A percentile compares a stretch with the other conserved stretches of the same genome.
Evolutionary conservation across 2,113 vertebrate species (phyloP).

Genomic region (Malurus elegans): DNA sequence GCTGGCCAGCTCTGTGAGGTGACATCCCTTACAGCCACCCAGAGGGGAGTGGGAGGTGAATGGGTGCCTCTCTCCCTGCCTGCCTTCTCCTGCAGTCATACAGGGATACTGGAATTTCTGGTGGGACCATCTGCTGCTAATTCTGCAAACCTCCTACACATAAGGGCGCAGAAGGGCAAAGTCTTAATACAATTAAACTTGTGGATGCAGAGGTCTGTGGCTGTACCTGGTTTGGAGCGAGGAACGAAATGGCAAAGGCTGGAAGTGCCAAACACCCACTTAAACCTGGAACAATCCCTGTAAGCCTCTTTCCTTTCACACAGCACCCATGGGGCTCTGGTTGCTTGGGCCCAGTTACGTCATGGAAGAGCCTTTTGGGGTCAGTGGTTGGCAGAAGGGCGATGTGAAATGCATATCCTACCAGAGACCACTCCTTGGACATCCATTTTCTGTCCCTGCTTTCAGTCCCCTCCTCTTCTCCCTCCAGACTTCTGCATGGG

Average conservation of each 20-base stretch:
- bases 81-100: background rate
- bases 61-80: background rate
- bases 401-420: rapidly evolving
- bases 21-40: background rate
- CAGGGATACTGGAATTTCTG: background rate
- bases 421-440: background rate
- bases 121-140: background rate
- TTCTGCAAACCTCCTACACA: background rate
- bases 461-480: background rate
- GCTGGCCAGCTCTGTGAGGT: background rate
- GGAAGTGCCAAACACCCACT: background rate
- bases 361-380: background rate
- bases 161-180: background rate
- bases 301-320: background rate
- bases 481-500: background rate
- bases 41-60: background rate
- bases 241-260: background rate
- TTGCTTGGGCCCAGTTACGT: background rate
- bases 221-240: background rate
- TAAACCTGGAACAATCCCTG: background rate
- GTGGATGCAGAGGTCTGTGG: background rate
- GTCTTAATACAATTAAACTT: background rate
- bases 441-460: background rate
- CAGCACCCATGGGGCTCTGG: background rate
- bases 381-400: background rate